Evolutionary conservation across 2,888 invertebrate species (phyloP).

Genomic region (Tuberolachnus salignus): DNA sequence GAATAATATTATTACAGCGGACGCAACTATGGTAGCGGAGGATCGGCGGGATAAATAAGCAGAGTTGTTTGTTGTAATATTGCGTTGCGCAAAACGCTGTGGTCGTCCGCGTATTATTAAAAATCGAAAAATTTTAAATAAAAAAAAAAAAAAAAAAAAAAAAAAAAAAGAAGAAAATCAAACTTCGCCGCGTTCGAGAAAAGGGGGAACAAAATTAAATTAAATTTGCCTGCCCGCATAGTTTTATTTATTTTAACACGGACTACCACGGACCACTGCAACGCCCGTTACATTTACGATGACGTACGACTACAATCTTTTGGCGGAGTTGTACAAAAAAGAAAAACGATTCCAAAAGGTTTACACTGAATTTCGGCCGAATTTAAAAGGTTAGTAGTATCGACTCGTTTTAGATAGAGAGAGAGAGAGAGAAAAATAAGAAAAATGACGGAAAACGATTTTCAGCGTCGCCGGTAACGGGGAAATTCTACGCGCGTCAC

Average conservation of each 20-base stretch:
- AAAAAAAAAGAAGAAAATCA: too few relatives aligned
- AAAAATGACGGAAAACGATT: not conserved
- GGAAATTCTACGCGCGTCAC: slow-evolving; percentile 38
- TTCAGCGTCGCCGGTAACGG: slow-evolving; percentile 34
- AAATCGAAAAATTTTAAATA: too few relatives aligned
- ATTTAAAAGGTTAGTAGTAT: slow-evolving; percentile 43
- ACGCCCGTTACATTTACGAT: too few relatives aligned
- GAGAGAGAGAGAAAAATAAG: too few relatives aligned
- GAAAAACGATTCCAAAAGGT: slow-evolving; percentile 46
- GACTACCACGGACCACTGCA: too few relatives aligned
- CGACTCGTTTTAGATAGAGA: not conserved
- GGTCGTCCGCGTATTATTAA: too few relatives aligned
- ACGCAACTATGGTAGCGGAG: slow-evolving; percentile 15
- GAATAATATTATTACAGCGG: not conserved
- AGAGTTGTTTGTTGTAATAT: not conserved
- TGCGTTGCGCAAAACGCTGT: not conserved
- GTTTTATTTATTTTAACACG: too few relatives aligned
- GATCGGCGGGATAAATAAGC: too few relatives aligned
- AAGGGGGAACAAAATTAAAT: too few relatives aligned
- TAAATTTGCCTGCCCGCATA: too few relatives aligned
- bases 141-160: too few relatives aligned
- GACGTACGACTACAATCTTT: slow-evolving; percentile 24
- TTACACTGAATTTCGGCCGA: slow-evolving; percentile 39
- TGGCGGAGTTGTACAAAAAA: slow-evolving; percentile 37
- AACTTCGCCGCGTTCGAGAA: too few relatives aligned